Conservation (phyloP, 2,888 invertebrate species). For the Drosophila sordidapex region DNA sequence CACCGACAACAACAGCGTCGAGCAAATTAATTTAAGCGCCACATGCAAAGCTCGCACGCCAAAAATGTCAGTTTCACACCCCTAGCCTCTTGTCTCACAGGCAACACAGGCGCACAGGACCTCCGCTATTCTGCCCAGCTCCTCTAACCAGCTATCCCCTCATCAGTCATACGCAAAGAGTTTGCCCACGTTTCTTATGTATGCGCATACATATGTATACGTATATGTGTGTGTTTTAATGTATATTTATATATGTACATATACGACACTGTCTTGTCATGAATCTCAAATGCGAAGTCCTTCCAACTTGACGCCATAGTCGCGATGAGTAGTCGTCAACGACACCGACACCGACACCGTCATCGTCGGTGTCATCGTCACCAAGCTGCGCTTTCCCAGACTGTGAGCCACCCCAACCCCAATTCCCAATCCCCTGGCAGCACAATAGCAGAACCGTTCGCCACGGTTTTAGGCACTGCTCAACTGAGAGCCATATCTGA, state of each 20-base stretch:
- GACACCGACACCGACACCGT: background rate
- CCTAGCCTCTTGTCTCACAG: conserved; percentile 9
- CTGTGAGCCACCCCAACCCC: background rate
- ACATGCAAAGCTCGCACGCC: conserved; percentile 70
- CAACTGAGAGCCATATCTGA: conserved; percentile 9
- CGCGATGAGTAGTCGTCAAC: conserved; percentile 8
- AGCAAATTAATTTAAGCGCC: conserved; percentile 74
- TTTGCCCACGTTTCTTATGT: conserved; percentile 31
- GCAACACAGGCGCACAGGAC: background rate
- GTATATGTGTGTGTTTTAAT: conserved; percentile 5
- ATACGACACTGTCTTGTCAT: conserved; percentile 39
- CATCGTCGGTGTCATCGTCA: background rate
- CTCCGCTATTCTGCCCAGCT: background rate
- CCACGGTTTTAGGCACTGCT: background rate
- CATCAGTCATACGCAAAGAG: background rate
- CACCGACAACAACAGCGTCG: conserved; percentile 28
- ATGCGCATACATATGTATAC: background rate
- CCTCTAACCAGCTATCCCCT: background rate
- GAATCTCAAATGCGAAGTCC: conserved; percentile 42
- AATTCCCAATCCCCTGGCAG: background rate
- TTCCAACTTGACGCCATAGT: conserved; percentile 30
- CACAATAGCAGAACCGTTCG: background rate
- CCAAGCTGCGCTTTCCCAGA: conserved; percentile 25
- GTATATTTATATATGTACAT: conserved; percentile 10
- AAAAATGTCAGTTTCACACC: conserved; percentile 42